phyloP scores from a whole-genome alignment of 2,797 vertebrate genomes.

The Sebastiscus albofasciatus region DNA sequence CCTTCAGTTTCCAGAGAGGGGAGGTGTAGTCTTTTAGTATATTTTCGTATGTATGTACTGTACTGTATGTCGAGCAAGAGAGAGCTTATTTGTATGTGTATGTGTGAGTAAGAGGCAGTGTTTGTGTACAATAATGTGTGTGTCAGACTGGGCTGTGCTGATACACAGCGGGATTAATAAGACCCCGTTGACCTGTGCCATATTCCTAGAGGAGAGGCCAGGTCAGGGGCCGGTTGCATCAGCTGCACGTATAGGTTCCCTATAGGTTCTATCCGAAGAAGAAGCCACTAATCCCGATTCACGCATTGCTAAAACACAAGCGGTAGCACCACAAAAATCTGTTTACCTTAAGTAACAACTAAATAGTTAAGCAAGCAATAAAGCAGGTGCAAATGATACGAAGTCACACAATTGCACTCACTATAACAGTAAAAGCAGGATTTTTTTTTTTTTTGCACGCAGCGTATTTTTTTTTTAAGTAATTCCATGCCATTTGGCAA shows the following conservation, averaged over 20 bases:
- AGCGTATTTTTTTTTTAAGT: constrained; percentile 25
- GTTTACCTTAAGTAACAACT: constrained; percentile 70
- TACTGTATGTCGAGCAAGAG: neutral
- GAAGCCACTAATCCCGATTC: constrained; percentile 46
- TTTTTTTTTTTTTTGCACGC: constrained; percentile 35
- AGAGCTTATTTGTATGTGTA: neutral
- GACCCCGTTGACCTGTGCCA: constrained; percentile 55
- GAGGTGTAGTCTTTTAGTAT: neutral
- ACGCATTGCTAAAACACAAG: constrained; percentile 72
- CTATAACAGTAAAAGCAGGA: constrained; percentile 65
- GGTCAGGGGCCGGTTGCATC: constrained; percentile 65
- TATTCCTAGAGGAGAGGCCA: constrained; percentile 41
- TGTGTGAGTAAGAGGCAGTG: constrained; percentile 12
- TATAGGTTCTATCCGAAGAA: constrained; percentile 36
- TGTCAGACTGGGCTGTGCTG: constrained; percentile 52
- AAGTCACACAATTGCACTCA: constrained; percentile 76
- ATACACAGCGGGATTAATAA: constrained; percentile 45
- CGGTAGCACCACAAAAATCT: constrained; percentile 68
- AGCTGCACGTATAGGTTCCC: constrained; percentile 73
- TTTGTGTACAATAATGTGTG: constrained; percentile 47
- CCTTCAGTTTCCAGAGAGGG: constrained; percentile 40
- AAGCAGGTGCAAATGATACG: constrained; percentile 80
- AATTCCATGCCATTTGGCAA: constrained; percentile 36
- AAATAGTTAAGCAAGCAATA: constrained; percentile 78
- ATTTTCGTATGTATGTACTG: neutral